Conservation (phyloP, 2,113 vertebrate species). For the Gnathonemus longibarbis region DNA sequence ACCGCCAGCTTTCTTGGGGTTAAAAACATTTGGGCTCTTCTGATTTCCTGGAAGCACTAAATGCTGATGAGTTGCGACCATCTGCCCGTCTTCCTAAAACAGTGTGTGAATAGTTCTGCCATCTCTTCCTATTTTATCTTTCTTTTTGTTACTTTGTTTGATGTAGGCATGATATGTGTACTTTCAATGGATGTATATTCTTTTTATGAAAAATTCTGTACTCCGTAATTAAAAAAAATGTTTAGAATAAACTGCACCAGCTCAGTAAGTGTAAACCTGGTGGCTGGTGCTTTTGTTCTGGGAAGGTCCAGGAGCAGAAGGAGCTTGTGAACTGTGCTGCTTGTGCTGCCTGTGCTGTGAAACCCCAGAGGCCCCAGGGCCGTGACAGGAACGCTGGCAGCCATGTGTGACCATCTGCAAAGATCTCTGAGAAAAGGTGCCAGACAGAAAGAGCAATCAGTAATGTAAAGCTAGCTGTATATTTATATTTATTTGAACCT, state of each 20-base stretch:
- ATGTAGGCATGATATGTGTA: slow-evolving; percentile 7
- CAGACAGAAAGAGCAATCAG: neutral
- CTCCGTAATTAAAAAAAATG: neutral
- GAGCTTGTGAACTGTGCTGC: neutral
- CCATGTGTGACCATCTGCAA: neutral
- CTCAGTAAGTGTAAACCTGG: neutral
- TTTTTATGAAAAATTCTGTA: neutral
- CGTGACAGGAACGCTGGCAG: neutral
- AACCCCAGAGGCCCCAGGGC: neutral
- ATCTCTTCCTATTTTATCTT: neutral
- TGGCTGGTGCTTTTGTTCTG: neutral
- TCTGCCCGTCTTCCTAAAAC: neutral
- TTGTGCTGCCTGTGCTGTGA: neutral
- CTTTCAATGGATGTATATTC: neutral
- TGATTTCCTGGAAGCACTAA: neutral
- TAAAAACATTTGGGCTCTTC: neutral
- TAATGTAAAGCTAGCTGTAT: neutral
- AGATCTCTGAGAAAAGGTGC: neutral
- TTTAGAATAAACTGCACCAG: slow-evolving; percentile 11
- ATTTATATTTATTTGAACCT: neutral
- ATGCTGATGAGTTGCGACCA: neutral
- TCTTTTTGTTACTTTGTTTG: neutral
- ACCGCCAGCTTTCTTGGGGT: too few species aligned
- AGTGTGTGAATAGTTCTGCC: neutral
- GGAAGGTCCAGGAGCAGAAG: neutral